Base-by-base conservation (phyloP, 2,113 vertebrate species). In the Formicarius rufipectus region DNA sequence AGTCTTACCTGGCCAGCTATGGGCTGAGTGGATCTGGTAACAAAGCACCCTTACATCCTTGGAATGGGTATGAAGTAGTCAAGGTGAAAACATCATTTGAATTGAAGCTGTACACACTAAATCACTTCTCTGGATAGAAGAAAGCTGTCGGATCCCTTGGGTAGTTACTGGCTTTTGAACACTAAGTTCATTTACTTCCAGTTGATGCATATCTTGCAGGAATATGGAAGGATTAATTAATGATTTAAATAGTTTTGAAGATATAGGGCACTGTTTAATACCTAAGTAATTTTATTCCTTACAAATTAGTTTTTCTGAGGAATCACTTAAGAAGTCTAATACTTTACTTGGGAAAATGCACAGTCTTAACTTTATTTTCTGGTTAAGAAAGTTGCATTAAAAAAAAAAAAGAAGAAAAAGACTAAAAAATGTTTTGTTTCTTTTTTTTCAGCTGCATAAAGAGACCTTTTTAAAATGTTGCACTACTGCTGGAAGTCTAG, bases 181-280 rank as follows among this genome's bases (percentile, higher is more conserved):
- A 67, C 47, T 74, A 50, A 77, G 33, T 93, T 94, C 33, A 88
- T 90, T 95, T 95, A 31, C 82, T 90, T 86, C 31, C 14, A 75
- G n/a, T 78, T 86, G 83, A 94, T 95, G 42, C 44, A 37, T 93
- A 95, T 93, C 79, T 97, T 91, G 59, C 30, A 88, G 59, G 76
- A 85, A 73, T 77, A 80, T 86, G 76, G 40, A 49, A 90, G 64
- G 55, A 94, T 93, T 96, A 95, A 94, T 96, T 96, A 93, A 84
- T 60, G 35, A 67, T 94, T 84, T 80, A 93, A 94, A 60, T 74
- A 81, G 47, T 89, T 90, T 86, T 74, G 52, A 72, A 89, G 56
- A 90, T 93, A 42, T 4, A 78, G 60, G 52, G n/a, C 52, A 33
- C n/a, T 78, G 30, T 82, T 93, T 86, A 89, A 53, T 84, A 93